Percentiles rank a stretch among this genome's conserved stretches.
Evolutionary conservation across 2,113 vertebrate species (phyloP).

Genomic region (Perccottus glenii): DNA sequence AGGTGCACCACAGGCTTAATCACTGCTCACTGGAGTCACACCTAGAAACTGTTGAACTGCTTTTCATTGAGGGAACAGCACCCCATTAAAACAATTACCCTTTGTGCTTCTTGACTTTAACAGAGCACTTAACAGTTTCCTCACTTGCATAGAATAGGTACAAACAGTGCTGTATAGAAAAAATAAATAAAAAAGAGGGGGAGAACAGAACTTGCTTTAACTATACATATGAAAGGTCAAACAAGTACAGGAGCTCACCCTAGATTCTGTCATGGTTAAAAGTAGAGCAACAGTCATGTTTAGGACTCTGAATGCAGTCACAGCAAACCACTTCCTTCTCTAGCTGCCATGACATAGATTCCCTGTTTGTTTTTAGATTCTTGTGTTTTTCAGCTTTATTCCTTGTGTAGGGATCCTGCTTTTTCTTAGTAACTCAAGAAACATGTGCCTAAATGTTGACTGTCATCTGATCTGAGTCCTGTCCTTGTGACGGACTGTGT

Average conservation of each 20-base stretch:
- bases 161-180: neutral
- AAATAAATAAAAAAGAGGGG: neutral
- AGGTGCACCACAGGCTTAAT: constrained; percentile 49
- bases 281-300: neutral
- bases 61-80: constrained; percentile 12
- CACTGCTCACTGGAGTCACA: constrained; percentile 9
- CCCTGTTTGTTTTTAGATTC: constrained; percentile 11
- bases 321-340: constrained; percentile 8
- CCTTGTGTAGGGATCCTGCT: constrained; percentile 6
- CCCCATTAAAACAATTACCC: neutral
- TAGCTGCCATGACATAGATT: constrained; percentile 15
- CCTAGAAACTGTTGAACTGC: constrained; percentile 12
- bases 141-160: neutral
- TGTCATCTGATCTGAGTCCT: constrained; percentile 21
- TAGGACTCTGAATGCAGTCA: neutral
- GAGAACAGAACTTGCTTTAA: neutral
- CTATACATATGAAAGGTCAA: neutral
- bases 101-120: too few relatives aligned
- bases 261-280: neutral
- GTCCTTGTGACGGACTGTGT: constrained; percentile 59
- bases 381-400: constrained; percentile 5
- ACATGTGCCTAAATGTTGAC: neutral
- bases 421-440: neutral
- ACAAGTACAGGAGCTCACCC: neutral
- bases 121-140: too few relatives aligned